These are phyloP conservation scores for Chelonia mydas DNA, from an alignment of 2,797 vertebrate genomes.

Conservation along the genomic window DNA sequence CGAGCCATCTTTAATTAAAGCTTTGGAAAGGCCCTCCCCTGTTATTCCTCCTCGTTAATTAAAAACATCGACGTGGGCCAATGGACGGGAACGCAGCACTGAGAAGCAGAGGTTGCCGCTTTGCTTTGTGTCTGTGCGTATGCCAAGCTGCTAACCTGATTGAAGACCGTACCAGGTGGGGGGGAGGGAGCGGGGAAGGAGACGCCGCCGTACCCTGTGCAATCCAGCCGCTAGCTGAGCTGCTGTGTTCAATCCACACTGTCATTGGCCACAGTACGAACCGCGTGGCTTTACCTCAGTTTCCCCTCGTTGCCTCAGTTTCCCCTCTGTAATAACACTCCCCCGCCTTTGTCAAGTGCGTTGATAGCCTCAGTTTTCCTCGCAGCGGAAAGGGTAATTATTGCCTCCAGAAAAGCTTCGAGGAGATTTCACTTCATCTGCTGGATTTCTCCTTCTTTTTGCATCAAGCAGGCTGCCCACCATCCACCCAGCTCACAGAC, in stretches of 20 bases:
- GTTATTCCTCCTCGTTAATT: background rate
- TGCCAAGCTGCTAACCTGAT: background rate
- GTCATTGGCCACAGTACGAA: background rate
- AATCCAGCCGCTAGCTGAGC: background rate
- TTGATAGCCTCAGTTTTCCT: background rate
- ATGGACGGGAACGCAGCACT: background rate
- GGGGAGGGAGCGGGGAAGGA: background rate
- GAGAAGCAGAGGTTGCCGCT: background rate
- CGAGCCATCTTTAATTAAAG: background rate
- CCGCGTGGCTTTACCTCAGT: background rate
- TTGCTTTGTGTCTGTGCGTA: background rate
- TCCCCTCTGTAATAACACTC: background rate
- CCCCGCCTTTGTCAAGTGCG: background rate
- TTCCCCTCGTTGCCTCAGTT: too few relatives aligned
- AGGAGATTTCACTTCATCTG: background rate
- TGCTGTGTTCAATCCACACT: background rate
- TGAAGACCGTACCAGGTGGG: background rate
- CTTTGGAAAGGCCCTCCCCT: background rate
- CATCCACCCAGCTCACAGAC: background rate
- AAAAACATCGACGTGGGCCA: background rate
- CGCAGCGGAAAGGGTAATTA: background rate
- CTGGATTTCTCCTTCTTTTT: background rate
- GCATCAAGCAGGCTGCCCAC: background rate
- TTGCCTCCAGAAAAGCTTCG: background rate
- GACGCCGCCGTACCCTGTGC: too few relatives aligned